These are phyloP conservation scores for Scylla paramamosain DNA, from an alignment of 1,140 invertebrate species.

Conservation along the genomic window DNA sequence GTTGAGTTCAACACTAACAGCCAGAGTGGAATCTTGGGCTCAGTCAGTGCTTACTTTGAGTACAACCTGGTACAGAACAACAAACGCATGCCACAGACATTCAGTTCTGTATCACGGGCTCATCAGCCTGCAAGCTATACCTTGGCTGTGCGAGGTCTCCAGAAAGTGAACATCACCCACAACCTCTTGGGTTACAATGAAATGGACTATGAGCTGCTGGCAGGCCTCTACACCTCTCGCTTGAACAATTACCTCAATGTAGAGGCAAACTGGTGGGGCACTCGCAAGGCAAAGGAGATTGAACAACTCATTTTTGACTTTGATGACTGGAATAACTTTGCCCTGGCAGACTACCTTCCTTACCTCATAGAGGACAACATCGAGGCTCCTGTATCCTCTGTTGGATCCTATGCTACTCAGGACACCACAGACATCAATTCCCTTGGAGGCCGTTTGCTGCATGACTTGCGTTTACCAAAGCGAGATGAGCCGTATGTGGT, in stretches of 20 bases:
- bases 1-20: constrained; percentile 94
- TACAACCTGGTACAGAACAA: constrained; percentile 91
- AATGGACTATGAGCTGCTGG: constrained; percentile 93
- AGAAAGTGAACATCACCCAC: constrained; percentile 93
- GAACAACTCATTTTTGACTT: constrained; percentile 97
- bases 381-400: constrained; percentile 83
- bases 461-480: constrained; percentile 86
- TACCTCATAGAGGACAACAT: constrained; percentile 90
- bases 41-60: constrained; percentile 89
- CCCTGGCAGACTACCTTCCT: constrained; percentile 93
- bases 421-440: constrained; percentile 82
- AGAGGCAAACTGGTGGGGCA: constrained; percentile 98
- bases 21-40: constrained; percentile 95
- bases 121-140: constrained; percentile 88
- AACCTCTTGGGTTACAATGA: constrained; percentile 95
- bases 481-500: constrained; percentile 89
- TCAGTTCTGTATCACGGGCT: constrained; percentile 78
- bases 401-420: constrained; percentile 41
- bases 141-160: constrained; percentile 95
- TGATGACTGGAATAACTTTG: constrained; percentile 99
- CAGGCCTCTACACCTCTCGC: constrained; percentile 93
- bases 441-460: constrained; percentile 91
- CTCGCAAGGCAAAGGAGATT: constrained; percentile 86
- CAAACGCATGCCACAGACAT: constrained; percentile 79
- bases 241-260: constrained; percentile 94